Conservation (phyloP, 2,113 vertebrate species). For the Spheniscus mendiculus region DNA sequence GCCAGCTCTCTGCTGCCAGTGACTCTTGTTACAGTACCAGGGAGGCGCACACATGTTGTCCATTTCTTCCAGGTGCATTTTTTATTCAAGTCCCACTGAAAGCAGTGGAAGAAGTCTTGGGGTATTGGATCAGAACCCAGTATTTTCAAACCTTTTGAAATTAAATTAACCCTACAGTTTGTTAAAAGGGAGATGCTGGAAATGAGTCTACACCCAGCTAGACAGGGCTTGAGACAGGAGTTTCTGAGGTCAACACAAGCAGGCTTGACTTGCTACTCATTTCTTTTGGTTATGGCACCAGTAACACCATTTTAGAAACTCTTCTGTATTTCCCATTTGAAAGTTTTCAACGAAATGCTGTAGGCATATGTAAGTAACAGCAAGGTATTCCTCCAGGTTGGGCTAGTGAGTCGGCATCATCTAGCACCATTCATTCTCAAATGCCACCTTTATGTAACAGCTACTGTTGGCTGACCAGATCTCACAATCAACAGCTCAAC, state of each 20-base stretch:
- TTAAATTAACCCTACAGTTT: background rate
- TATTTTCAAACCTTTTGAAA: background rate
- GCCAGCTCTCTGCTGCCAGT: background rate
- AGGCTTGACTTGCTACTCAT: background rate
- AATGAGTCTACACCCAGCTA: background rate
- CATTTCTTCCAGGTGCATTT: conserved; percentile 36
- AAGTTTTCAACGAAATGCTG: background rate
- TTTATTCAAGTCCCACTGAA: background rate
- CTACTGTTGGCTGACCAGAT: background rate
- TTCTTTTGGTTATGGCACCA: background rate
- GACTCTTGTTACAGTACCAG: background rate
- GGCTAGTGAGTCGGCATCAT: background rate
- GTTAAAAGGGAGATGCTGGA: background rate
- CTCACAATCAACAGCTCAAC: background rate
- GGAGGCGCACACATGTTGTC: background rate
- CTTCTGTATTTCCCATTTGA: background rate
- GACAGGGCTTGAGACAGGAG: background rate
- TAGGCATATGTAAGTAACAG: background rate
- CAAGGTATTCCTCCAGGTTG: background rate
- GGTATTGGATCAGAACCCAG: background rate
- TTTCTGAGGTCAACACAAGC: background rate
- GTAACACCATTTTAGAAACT: background rate
- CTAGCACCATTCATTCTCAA: background rate
- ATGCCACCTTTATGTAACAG: background rate
- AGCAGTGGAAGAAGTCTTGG: background rate